Evolutionary conservation across 2,888 invertebrate species (phyloP), one percentile per base, ranked within the genome.

Genomic region (Latrodectus elegans): DNA sequence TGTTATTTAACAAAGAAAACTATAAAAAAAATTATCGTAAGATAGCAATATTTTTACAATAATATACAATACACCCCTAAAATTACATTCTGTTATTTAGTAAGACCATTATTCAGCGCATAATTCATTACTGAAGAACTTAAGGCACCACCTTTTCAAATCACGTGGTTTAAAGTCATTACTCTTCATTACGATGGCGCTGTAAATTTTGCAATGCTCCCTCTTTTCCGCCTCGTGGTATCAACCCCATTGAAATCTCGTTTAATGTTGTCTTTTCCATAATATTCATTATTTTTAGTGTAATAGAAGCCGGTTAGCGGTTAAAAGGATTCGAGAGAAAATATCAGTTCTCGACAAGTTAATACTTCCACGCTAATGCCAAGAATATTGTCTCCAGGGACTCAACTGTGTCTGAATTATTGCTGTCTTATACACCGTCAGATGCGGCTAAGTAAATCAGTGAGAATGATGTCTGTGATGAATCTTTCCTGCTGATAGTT

Each of bases 281-380:
- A 73, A 81, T 73, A 64, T 73, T 73, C 73, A 81, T 81, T 81
- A 81, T 81, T 73, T 73, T 73, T 73, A 38, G 26, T 53, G 53
- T 65, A 65, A 17, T 15, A 65, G 78, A 60, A 60, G 49, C 38
- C n/a, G 73, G 81, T 80, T 51, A 72, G 79, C 64, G 79, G 79
- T 80, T 80, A 80, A 80, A 65, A 81, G 81, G 81, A 74, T 81
- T 81, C 73, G 67, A 22, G 65, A 51, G 49, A 12, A 11, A 52
- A 26, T 73, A 81, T 73, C 81, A 72, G 64, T 49, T 55, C 79
- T 72, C 73, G 81, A 81, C 81, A 81, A 81, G 73, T 81, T 81
- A 81, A 81, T 81, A 81, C 73, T 73, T 73, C 73, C 67, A 70
- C 74, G 26, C 38, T 72, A 38, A 38, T 1, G 38, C 38, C 38